A percentile compares a stretch with the other conserved stretches of the same genome.
Evolutionary conservation across 2,797 vertebrate genomes (phyloP).

Genomic region (Sebastes oblongus): DNA sequence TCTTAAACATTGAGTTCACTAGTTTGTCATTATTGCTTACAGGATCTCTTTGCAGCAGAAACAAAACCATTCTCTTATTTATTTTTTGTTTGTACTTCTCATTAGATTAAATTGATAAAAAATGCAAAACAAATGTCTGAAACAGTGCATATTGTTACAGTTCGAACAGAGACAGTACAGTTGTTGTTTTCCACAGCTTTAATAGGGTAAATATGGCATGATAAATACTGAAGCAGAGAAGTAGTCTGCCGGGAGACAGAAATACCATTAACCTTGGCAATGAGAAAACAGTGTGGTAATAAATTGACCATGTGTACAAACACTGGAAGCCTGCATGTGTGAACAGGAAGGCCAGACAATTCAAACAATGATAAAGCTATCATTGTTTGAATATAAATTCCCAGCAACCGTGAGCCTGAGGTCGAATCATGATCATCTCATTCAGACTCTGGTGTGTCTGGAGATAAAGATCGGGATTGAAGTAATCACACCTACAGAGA

Average conservation of each 20-base stretch:
- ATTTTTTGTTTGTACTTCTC: background rate
- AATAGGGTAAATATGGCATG: background rate
- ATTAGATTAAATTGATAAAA: too few species aligned
- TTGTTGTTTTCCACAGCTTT: background rate
- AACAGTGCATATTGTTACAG: background rate
- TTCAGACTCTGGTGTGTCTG: background rate
- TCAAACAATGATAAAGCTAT: background rate
- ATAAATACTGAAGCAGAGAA: background rate
- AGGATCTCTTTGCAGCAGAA: background rate
- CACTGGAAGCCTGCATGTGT: background rate
- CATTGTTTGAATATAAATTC: slow-evolving; percentile 19
- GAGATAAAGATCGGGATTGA: background rate
- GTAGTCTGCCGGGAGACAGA: background rate
- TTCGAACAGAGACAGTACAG: background rate
- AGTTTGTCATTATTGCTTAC: background rate
- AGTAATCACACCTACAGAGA: background rate
- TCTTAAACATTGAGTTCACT: too few species aligned
- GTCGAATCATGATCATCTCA: slow-evolving; percentile 8
- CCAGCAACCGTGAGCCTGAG: background rate
- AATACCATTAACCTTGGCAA: background rate
- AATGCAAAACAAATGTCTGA: too few species aligned
- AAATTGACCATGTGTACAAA: background rate
- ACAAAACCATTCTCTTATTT: background rate
- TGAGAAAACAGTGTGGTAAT: background rate
- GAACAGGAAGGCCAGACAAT: background rate